Evolutionary conservation across 2,113 vertebrate species (phyloP).

Genomic region (Alosa alosa): DNA sequence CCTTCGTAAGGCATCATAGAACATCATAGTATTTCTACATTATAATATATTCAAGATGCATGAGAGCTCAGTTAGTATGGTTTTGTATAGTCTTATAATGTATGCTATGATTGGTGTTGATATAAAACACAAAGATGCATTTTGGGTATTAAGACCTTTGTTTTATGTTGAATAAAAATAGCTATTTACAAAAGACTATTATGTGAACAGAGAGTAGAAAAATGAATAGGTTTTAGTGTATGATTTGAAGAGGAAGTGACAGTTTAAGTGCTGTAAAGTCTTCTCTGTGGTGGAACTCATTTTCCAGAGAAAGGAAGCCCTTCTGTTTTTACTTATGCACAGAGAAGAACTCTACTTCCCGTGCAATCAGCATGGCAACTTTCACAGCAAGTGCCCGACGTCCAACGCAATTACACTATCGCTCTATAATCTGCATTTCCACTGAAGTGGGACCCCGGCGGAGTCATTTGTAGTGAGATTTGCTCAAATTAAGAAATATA

Average conservation of each 20-base stretch:
- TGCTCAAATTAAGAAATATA: constrained; percentile 71
- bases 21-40: neutral
- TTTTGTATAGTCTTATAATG: neutral
- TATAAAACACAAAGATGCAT: neutral
- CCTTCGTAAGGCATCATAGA: neutral
- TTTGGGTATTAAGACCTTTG: neutral
- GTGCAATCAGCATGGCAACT: constrained; percentile 63
- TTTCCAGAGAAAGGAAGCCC: neutral
- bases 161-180: neutral
- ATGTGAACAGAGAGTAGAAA: neutral
- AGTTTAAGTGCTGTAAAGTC: neutral
- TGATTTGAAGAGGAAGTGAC: neutral
- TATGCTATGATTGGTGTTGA: neutral
- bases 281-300: constrained; percentile 1
- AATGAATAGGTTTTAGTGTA: neutral
- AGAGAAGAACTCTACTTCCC: constrained; percentile 65
- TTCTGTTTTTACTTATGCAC: constrained; percentile 52
- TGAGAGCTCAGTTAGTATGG: neutral
- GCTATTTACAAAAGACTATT: constrained; percentile 6
- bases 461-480: constrained; percentile 69
- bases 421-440: constrained; percentile 66
- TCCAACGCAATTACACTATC: constrained; percentile 66
- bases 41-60: neutral
- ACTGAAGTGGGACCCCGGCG: constrained; percentile 60
- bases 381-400: constrained; percentile 59